Evolutionary conservation across 2,888 invertebrate species (phyloP).

Genomic region (Luffia ferchaultella): DNA sequence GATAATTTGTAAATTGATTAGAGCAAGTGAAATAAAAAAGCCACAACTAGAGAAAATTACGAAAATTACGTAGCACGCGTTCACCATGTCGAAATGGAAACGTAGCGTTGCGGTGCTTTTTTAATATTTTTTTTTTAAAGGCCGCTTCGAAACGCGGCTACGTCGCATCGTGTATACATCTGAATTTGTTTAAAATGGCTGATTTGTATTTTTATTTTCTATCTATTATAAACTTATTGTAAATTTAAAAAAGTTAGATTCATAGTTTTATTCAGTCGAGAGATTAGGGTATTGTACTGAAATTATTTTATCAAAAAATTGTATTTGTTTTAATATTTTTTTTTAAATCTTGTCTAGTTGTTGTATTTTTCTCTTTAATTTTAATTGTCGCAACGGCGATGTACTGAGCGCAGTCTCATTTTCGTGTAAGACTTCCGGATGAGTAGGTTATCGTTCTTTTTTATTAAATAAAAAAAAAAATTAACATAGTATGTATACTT

Average conservation of each 20-base stretch:
- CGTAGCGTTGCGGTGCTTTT: not conserved
- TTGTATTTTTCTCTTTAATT: not conserved
- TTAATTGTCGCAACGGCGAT: not conserved
- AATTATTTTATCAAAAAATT: not conserved
- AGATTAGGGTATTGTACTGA: not conserved
- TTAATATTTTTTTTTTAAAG: not conserved
- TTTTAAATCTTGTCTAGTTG: not conserved
- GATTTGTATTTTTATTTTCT: not conserved
- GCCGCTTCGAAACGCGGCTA: too few relatives aligned
- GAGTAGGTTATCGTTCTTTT: not conserved
- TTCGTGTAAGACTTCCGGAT: conserved; percentile 1
- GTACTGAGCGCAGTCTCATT: not conserved
- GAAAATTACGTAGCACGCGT: not conserved
- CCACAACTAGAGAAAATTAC: not conserved
- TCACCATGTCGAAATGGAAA: not conserved
- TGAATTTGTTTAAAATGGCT: too few relatives aligned
- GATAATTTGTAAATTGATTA: conserved; percentile 8
- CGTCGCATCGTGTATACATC: too few relatives aligned
- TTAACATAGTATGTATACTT: conserved; percentile 10
- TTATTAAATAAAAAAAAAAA: conserved; percentile 1
- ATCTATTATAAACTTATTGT: not conserved
- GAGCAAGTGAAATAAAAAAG: not conserved
- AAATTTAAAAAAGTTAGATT: not conserved
- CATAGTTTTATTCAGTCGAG: not conserved
- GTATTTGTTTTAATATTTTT: not conserved